A percentile compares a stretch with the other conserved stretches of the same genome.
These are phyloP conservation scores for Ceyx margarethae DNA, from an alignment of 2,113 vertebrate genomes.

Conservation along the genomic window DNA sequence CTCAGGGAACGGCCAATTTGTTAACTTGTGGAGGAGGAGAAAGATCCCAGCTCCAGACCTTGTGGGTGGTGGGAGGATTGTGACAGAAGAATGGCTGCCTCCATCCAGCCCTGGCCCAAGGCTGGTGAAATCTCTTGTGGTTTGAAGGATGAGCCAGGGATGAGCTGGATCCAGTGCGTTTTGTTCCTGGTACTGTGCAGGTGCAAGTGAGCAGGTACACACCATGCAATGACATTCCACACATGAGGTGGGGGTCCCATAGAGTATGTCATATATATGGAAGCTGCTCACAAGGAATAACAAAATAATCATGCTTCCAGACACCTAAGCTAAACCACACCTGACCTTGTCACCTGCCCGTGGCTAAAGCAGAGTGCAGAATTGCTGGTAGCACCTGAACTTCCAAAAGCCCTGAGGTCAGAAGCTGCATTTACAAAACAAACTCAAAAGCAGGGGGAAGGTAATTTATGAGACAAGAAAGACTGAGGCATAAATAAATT, in stretches of 20 bases:
- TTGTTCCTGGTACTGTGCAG: background rate
- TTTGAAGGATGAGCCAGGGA: background rate
- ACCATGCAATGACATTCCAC: background rate
- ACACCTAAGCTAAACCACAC: background rate
- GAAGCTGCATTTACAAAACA: background rate
- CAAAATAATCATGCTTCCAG: background rate
- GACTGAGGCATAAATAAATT: background rate
- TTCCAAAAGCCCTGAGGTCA: background rate
- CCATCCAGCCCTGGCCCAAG: background rate
- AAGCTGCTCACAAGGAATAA: background rate
- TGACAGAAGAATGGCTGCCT: background rate
- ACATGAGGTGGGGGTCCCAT: rapidly evolving
- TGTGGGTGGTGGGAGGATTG: background rate
- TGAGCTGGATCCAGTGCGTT: background rate
- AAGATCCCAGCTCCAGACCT: background rate
- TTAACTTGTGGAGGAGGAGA: constrained; percentile 47
- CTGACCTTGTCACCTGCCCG: background rate
- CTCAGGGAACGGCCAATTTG: constrained; percentile 56
- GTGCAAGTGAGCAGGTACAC: background rate
- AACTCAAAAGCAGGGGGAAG: background rate
- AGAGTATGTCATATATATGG: rapidly evolving
- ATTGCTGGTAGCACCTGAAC: background rate
- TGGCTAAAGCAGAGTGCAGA: background rate
- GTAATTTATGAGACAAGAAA: background rate
- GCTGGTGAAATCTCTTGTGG: background rate